Conservation (phyloP, 2,113 vertebrate species). For the Ptyas mucosa region DNA sequence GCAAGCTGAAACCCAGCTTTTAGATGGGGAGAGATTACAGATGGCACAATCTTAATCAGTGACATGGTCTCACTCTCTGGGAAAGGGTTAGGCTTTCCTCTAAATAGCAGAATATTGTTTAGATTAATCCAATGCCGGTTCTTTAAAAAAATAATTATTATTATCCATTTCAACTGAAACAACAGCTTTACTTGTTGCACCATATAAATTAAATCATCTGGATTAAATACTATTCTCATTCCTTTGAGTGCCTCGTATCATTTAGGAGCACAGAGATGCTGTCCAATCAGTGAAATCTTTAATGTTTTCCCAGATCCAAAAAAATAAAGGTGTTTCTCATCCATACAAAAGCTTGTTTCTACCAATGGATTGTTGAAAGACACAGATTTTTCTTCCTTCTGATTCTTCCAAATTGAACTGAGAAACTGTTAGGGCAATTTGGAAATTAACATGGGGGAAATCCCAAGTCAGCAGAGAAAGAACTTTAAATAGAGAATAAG, state of each 20-base stretch:
- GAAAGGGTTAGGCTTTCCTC: neutral
- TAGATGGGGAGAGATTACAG: neutral
- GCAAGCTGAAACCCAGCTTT: neutral
- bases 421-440: no score
- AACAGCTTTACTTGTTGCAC: neutral
- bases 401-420: neutral
- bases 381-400: neutral
- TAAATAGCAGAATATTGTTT: neutral
- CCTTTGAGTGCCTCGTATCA: neutral
- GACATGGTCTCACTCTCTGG: neutral
- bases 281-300: neutral
- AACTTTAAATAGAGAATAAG: neutral
- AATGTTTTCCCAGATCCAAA: neutral
- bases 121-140: neutral
- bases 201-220: neutral
- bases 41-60: neutral
- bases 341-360: neutral
- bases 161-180: neutral
- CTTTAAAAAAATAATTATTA: neutral
- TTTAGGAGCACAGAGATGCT: neutral
- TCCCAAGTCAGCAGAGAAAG: neutral
- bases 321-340: neutral
- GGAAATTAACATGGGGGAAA: neutral
- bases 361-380: neutral
- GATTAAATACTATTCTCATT: neutral